Evolutionary conservation across 2,113 vertebrate species (phyloP).

Genomic region (Tenrec ecaudatus): DNA sequence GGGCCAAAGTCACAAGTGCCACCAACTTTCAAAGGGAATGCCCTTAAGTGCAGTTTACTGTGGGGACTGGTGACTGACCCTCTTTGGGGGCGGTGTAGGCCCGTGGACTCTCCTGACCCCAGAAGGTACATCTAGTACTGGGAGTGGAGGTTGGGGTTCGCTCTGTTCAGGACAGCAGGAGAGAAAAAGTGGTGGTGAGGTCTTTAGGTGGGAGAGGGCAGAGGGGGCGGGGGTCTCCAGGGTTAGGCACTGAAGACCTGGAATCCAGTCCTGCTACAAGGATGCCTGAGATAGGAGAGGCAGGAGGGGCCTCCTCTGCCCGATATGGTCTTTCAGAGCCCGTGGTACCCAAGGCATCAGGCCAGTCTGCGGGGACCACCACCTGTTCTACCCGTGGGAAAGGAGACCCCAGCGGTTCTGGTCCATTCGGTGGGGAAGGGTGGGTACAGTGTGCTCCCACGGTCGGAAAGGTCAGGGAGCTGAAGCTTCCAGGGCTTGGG

Average conservation of each 20-base stretch:
- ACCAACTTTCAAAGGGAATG: background rate
- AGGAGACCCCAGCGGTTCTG: background rate
- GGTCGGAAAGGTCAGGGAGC: background rate
- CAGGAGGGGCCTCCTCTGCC: too few species aligned
- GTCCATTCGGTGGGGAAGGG: background rate
- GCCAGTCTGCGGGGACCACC: background rate
- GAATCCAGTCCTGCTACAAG: background rate
- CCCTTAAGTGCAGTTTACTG: background rate
- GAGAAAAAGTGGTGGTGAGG: background rate
- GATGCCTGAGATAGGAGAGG: background rate
- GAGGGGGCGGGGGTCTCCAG: background rate
- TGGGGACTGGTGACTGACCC: too few species aligned
- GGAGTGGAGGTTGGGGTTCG: background rate
- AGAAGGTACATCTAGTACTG: background rate
- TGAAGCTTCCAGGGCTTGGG: background rate
- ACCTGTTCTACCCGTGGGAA: conserved; percentile 41
- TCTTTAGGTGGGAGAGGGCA: too few species aligned
- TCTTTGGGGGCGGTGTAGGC: background rate
- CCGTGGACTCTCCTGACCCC: background rate
- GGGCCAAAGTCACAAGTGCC: conserved; percentile 26
- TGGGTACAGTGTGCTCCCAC: too few species aligned
- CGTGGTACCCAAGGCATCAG: background rate
- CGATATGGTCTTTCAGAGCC: background rate
- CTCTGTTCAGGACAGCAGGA: background rate
- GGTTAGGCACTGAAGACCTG: background rate